These are phyloP conservation scores for Cheiracanthium punctorium DNA, from an alignment of 2,888 invertebrate genomes.

Conservation along the genomic window DNA sequence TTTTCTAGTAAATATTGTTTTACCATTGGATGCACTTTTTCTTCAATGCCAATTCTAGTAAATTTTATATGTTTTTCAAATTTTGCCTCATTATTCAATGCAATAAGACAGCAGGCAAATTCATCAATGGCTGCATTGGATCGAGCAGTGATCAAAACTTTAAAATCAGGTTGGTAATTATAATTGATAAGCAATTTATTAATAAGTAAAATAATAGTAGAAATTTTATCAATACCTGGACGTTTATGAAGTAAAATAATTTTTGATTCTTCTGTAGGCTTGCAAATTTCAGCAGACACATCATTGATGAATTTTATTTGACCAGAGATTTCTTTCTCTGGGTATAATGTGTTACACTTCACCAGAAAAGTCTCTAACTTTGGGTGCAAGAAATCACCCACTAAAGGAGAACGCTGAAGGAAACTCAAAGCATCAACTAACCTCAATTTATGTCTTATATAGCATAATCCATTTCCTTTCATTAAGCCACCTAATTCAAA, in stretches of 20 bases:
- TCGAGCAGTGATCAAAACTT: conserved; percentile 87
- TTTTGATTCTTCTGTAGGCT: conserved; percentile 78
- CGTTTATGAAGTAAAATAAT: conserved; percentile 89
- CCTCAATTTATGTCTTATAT: conserved; percentile 63
- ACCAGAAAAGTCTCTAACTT: conserved; percentile 20
- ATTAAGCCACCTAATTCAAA: conserved; percentile 16
- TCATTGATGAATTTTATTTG: conserved; percentile 82
- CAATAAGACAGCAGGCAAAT: conserved; percentile 81
- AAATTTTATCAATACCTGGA: conserved; percentile 90
- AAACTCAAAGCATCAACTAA: conserved; percentile 73
- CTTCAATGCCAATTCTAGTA: conserved; percentile 82
- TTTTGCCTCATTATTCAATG: conserved; percentile 77
- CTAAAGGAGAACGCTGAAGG: conserved; percentile 80
- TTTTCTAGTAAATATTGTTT: conserved; percentile 79
- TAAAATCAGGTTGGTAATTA: conserved; percentile 71
- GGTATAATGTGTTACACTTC: conserved; percentile 51
- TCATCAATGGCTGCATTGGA: conserved; percentile 92
- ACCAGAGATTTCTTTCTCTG: conserved; percentile 77
- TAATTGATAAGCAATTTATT: conserved; percentile 78
- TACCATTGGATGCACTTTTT: conserved; percentile 80
- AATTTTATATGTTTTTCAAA: conserved; percentile 78
- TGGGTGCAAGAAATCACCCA: conserved; percentile 80
- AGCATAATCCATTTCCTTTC: conserved; percentile 55
- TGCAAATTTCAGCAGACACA: conserved; percentile 77
- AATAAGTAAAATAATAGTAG: conserved; percentile 85